A percentile compares a stretch with the other conserved stretches of the same genome.
phyloP scores from a whole-genome alignment of 2,888 invertebrate genomes.

The Gandaritis pyraliata region DNA sequence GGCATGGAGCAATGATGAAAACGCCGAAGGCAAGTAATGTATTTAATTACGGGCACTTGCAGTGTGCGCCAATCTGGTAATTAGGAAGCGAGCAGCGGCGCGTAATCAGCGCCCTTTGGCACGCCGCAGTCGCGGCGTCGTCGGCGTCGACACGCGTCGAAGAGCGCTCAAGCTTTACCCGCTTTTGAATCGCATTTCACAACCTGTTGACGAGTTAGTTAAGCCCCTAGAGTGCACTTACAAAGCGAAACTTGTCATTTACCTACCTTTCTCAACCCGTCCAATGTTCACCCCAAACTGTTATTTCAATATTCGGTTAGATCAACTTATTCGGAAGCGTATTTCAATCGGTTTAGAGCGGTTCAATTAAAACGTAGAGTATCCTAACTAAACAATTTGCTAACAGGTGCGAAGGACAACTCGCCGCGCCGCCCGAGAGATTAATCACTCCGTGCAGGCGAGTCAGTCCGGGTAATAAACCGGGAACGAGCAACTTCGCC shows the following conservation, averaged over 20 bases:
- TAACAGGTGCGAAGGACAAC: slow-evolving; percentile 54
- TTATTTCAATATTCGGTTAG: slow-evolving; percentile 42
- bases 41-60: slow-evolving; percentile 79
- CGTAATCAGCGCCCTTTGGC: slow-evolving; percentile 79
- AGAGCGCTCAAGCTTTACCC: slow-evolving; percentile 66
- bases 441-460: slow-evolving; percentile 67
- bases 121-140: slow-evolving; percentile 46
- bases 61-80: slow-evolving; percentile 78
- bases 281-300: slow-evolving; percentile 35
- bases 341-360: slow-evolving; percentile 39
- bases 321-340: slow-evolving; percentile 34
- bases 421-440: slow-evolving; percentile 56
- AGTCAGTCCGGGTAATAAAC: slow-evolving; percentile 71
- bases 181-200: slow-evolving; percentile 77
- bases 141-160: slow-evolving; percentile 65
- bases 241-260: slow-evolving; percentile 57
- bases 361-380: slow-evolving; percentile 50
- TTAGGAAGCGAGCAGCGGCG: slow-evolving; percentile 73
- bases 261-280: slow-evolving; percentile 31
- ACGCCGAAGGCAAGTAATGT: slow-evolving; percentile 65
- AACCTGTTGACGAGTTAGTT: slow-evolving; percentile 81
- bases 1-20: slow-evolving; percentile 28
- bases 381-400: slow-evolving; percentile 52
- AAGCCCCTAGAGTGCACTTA: slow-evolving; percentile 66
- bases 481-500: slow-evolving; percentile 77